Evolutionary conservation across 2,113 vertebrate species (phyloP).

Genomic region (Chionis minor): DNA sequence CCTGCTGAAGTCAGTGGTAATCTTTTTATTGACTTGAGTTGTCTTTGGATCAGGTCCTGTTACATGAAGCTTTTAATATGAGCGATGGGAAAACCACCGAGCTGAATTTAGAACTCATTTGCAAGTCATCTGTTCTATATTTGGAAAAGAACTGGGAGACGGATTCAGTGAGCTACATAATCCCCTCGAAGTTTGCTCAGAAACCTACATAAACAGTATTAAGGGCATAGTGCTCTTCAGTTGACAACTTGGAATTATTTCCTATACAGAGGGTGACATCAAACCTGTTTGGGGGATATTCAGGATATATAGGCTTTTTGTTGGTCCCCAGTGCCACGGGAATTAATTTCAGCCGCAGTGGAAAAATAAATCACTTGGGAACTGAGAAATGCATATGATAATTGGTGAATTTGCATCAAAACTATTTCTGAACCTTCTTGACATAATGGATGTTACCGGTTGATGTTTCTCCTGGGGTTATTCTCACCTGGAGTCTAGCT

Average conservation of each 20-base stretch:
- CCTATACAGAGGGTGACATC: background rate
- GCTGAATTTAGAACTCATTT: constrained; percentile 31
- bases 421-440: background rate
- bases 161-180: background rate
- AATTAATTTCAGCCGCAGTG: background rate
- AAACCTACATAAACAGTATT: background rate
- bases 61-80: background rate
- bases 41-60: background rate
- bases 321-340: background rate
- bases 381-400: background rate
- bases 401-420: constrained; percentile 41
- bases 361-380: background rate
- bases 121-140: constrained; percentile 2
- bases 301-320: background rate
- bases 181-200: background rate
- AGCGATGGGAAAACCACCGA: constrained; percentile 5
- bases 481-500: background rate
- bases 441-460: background rate
- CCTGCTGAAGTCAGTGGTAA: background rate
- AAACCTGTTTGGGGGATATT: background rate
- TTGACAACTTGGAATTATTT: background rate
- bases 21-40: background rate
- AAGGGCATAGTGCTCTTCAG: background rate
- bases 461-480: background rate
- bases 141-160: background rate